Base-by-base conservation (phyloP, 2,888 invertebrate species). In the Dioctria rufipes region DNA sequence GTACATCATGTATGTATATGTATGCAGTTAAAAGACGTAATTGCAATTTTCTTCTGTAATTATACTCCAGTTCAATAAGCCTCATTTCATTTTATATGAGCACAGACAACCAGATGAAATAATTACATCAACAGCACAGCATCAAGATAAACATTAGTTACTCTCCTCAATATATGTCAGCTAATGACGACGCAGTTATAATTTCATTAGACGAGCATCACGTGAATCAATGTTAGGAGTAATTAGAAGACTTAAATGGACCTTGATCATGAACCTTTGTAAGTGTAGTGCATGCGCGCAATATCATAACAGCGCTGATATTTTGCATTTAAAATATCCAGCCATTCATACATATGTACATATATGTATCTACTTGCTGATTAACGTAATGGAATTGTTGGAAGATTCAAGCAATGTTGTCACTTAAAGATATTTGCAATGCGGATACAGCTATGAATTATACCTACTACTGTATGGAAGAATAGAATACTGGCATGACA, bases 231-330 rank as follows among this genome's bases (percentile, higher is more conserved):
- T 25, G 25, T 25, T 25, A 25, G 25, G 25, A 25, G 49, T 51
- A 69, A 69, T 51, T 69, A n/a, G 39, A 3, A 13, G 51, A 49
- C 46, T 46, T 67, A 25, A 25, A 67, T n/a, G 25, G 51, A 37
- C 69, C 69, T 69, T 69, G 69, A 69, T 69, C 69, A 49, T 69
- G 69, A 69, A 39, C n/a, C 25, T 25, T 25, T 25, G 25, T 39
- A 25, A 11, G 51, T n/a, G 39, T 11, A 39, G 4, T 37, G 69
- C 49, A 51, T 51, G 51, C 51, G 69, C 69, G 69, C 69, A 69
- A 69, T 69, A 46, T 6, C 46, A 46, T 46, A 5, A 46, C 8
- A 46, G 5, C 54, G 0, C 54, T 54, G 8, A 54, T 3, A n/a
- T 8, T 8, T n/a, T 54, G 11, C 11, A 54, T n/a, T 54, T 54